These are phyloP conservation scores for Lanistes nyassanus DNA, from an alignment of 1,140 invertebrate genomes.

Conservation along the genomic window DNA sequence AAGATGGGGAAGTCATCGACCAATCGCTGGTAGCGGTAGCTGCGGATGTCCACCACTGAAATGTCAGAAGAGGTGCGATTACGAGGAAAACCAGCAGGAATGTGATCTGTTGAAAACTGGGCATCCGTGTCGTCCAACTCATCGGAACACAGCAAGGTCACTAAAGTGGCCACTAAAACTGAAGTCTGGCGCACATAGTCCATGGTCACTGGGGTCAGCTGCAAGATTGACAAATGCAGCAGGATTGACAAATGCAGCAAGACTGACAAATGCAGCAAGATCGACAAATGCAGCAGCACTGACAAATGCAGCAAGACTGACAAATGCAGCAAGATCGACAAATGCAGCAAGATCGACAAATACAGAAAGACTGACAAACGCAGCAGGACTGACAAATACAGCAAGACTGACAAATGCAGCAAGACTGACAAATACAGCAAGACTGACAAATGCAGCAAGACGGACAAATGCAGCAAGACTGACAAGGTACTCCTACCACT, in stretches of 20 bases:
- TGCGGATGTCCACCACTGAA: constrained; percentile 59
- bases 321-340: too few species aligned
- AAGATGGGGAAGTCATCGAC: constrained; percentile 55
- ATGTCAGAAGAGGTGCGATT: constrained; percentile 54
- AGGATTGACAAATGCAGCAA: constrained; percentile 23
- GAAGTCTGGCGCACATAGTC: constrained; percentile 61
- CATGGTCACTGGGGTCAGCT: constrained; percentile 55
- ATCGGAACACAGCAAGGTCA: constrained; percentile 60
- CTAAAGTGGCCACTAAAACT: constrained; percentile 57
- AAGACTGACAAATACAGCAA: too few species aligned
- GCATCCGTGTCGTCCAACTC: constrained; percentile 57
- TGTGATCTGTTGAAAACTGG: constrained; percentile 52
- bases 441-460: too few species aligned
- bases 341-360: too few species aligned
- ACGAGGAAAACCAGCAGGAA: constrained; percentile 28
- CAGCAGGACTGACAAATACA: too few species aligned
- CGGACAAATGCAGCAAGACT: too few species aligned
- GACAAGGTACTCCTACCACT: too few species aligned
- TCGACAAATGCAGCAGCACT: constrained; percentile 29
- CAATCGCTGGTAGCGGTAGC: constrained; percentile 61
- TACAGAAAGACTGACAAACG: too few species aligned
- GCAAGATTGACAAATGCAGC: constrained; percentile 27
- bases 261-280: constrained; percentile 23
- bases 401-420: too few species aligned
- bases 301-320: too few species aligned